phyloP scores from a whole-genome alignment of 2,888 invertebrate genomes.

The Cryptus viduatorius region DNA sequence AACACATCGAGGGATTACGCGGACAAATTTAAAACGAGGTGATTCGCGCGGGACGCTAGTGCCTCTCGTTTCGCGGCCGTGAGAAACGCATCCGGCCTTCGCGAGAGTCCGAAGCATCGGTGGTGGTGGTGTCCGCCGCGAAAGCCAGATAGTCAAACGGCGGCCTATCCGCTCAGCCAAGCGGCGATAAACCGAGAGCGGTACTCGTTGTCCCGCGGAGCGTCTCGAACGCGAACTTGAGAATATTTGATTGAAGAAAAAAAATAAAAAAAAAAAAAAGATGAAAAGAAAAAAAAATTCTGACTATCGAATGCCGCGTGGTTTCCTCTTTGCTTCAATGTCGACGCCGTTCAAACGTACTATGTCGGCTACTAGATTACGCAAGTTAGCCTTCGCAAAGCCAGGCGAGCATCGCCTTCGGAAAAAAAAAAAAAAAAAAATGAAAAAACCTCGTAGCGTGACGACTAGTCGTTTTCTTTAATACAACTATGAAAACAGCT shows the following conservation, averaged over 20 bases:
- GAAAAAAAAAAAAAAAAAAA: neutral
- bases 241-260: neutral
- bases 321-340: slow-evolving; percentile 11
- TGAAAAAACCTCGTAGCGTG: slow-evolving; percentile 25
- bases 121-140: neutral
- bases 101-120: slow-evolving; percentile 11
- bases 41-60: slow-evolving; percentile 42
- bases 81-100: slow-evolving; percentile 63
- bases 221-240: neutral
- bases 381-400: slow-evolving; percentile 57
- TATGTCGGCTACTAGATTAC: slow-evolving; percentile 45
- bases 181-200: slow-evolving; percentile 10
- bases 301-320: slow-evolving; percentile 11
- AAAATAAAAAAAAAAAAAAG: neutral
- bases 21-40: slow-evolving; percentile 59
- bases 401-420: slow-evolving; percentile 54
- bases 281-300: slow-evolving; percentile 12
- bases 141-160: neutral
- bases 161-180: slow-evolving; percentile 16
- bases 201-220: neutral
- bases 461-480: slow-evolving; percentile 39
- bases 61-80: slow-evolving; percentile 47
- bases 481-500: slow-evolving; percentile 28
- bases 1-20: slow-evolving; percentile 40
- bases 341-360: neutral